These are phyloP conservation scores for Ceyx margarethae DNA, from an alignment of 2,113 vertebrate species.

Conservation along the genomic window DNA sequence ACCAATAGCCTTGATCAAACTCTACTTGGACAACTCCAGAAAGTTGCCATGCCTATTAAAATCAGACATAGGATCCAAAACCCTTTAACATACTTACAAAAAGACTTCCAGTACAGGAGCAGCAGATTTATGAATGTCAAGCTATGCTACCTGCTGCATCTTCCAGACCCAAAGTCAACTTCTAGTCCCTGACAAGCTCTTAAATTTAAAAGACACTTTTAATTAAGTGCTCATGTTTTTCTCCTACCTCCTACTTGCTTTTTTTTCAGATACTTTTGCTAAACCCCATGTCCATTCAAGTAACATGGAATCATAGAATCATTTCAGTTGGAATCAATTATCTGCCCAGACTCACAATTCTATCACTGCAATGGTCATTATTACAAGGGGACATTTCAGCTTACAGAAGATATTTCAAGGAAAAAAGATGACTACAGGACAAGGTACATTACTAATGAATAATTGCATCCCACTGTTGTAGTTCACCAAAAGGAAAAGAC, in stretches of 20 bases:
- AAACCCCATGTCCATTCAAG: neutral
- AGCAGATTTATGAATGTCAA: neutral
- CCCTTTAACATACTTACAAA: neutral
- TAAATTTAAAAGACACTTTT: neutral
- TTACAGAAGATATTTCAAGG: neutral
- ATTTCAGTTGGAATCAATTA: neutral
- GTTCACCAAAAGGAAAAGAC: slow-evolving; percentile 14
- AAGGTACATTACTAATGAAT: neutral
- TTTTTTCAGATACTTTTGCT: neutral
- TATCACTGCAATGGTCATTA: slow-evolving; percentile 4
- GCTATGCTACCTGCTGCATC: neutral
- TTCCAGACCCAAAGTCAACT: neutral
- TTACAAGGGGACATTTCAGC: neutral
- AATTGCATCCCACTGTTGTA: neutral
- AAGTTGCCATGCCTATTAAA: neutral
- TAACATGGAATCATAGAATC: neutral
- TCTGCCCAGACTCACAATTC: neutral
- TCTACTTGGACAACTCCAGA: neutral
- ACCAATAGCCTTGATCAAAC: neutral
- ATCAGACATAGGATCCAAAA: neutral
- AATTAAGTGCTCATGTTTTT: neutral
- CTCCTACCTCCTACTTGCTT: neutral
- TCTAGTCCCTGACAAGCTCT: neutral
- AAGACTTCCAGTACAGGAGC: neutral
- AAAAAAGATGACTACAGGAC: neutral